phyloP scores from a whole-genome alignment of 2,888 invertebrate species.

The Drosophila pegasa region DNA sequence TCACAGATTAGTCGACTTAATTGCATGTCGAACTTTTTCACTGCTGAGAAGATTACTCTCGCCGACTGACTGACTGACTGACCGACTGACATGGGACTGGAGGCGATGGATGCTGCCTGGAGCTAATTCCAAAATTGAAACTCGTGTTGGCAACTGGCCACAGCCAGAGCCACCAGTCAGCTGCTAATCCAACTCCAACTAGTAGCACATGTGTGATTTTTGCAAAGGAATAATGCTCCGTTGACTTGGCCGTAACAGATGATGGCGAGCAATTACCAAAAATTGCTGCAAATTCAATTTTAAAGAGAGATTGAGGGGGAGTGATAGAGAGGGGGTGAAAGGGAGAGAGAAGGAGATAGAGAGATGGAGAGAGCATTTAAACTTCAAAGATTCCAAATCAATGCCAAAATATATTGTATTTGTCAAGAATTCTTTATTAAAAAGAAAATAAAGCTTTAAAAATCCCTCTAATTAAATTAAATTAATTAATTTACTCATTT shows the following conservation, averaged over 20 bases:
- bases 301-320: not conserved
- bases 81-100: not conserved
- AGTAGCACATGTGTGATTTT: not conserved
- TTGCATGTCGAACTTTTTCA: slow-evolving; percentile 60
- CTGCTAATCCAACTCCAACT: slow-evolving; percentile 5
- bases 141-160: slow-evolving; percentile 1
- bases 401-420: not conserved
- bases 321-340: not conserved
- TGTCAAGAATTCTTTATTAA: too few relatives aligned
- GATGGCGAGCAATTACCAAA: not conserved
- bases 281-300: not conserved
- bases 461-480: too few relatives aligned
- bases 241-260: not conserved
- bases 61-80: slow-evolving; percentile 11
- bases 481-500: too few relatives aligned
- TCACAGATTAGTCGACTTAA: slow-evolving; percentile 51
- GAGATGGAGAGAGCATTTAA: too few relatives aligned
- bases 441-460: too few relatives aligned
- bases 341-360: not conserved
- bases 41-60: slow-evolving; percentile 25
- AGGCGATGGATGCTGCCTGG: not conserved
- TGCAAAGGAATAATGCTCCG: not conserved
- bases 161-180: slow-evolving; percentile 5
- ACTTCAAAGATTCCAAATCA: not conserved
- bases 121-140: slow-evolving; percentile 6